Evolutionary conservation across 1,140 invertebrate species (phyloP).

Genomic region (Eurytemora carolleeae): DNA sequence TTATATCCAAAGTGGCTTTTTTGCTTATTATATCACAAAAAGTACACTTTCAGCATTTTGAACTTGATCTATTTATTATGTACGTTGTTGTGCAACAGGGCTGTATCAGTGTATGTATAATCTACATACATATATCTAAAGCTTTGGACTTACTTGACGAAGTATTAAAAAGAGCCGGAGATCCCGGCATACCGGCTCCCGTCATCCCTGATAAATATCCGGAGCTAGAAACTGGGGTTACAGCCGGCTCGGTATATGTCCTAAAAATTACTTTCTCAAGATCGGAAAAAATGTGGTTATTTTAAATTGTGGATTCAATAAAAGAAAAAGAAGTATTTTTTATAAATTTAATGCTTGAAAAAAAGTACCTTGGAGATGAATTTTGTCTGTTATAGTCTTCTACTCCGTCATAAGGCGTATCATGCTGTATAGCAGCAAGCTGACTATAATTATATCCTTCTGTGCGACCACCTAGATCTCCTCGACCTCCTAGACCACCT

Average conservation of each 20-base stretch:
- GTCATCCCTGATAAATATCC: not conserved
- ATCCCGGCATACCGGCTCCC: not conserved
- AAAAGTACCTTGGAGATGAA: not conserved
- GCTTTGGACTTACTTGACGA: constrained; percentile 11
- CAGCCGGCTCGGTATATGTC: not conserved
- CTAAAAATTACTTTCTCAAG: not conserved
- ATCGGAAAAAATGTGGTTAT: not conserved
- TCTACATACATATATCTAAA: too few relatives aligned
- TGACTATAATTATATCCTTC: not conserved
- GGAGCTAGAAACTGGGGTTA: not conserved
- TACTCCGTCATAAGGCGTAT: not conserved
- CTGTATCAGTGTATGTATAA: too few relatives aligned
- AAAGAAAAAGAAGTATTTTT: not conserved
- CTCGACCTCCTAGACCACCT: constrained; percentile 16
- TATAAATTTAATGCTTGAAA: too few relatives aligned
- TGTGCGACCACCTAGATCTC: not conserved
- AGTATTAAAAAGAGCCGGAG: constrained; percentile 4
- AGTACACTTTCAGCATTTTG: too few relatives aligned
- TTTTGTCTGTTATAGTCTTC: constrained; percentile 3
- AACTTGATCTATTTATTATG: too few relatives aligned
- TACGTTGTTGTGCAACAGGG: too few relatives aligned
- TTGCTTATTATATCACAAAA: too few relatives aligned
- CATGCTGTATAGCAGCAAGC: not conserved
- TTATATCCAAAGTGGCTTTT: not conserved
- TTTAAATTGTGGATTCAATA: not conserved